Conservation (phyloP, 2,113 vertebrate species). For the Melanerpes formicivorus region DNA sequence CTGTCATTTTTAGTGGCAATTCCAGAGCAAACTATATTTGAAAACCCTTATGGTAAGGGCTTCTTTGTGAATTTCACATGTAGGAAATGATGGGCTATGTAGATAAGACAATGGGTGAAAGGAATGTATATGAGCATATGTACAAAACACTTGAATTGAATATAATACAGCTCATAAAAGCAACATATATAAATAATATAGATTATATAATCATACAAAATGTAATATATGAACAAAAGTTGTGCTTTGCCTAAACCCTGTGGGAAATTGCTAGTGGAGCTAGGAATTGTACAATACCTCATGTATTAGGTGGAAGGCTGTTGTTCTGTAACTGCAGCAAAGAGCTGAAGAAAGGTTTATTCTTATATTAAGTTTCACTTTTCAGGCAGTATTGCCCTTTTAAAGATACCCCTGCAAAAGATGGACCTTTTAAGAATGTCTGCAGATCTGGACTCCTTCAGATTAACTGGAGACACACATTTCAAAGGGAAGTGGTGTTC, state of each 20-base stretch:
- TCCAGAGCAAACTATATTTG: slow-evolving; percentile 2
- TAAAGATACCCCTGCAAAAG: slow-evolving; percentile 53
- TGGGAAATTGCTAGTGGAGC: background rate
- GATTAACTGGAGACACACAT: slow-evolving; percentile 50
- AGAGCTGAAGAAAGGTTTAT: slow-evolving; percentile 29
- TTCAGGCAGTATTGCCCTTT: slow-evolving; percentile 9
- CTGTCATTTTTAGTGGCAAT: background rate
- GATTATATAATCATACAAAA: background rate
- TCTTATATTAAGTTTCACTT: slow-evolving; percentile 11
- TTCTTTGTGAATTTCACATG: background rate
- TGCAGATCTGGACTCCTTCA: slow-evolving; percentile 31
- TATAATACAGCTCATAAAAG: background rate
- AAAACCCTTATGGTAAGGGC: background rate
- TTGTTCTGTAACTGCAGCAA: background rate
- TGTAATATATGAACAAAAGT: background rate
- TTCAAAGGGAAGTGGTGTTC: slow-evolving; percentile 52
- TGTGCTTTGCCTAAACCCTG: background rate
- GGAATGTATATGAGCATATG: background rate
- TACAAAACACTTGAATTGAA: background rate
- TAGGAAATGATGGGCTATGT: background rate
- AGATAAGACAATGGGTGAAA: background rate
- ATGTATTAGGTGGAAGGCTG: background rate
- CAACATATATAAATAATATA: background rate
- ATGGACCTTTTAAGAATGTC: slow-evolving; percentile 62
- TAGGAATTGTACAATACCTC: background rate